Percentiles rank a stretch among this genome's conserved stretches.
phyloP scores from a whole-genome alignment of 2,888 invertebrate species.

The Leptothorax acervorum region DNA sequence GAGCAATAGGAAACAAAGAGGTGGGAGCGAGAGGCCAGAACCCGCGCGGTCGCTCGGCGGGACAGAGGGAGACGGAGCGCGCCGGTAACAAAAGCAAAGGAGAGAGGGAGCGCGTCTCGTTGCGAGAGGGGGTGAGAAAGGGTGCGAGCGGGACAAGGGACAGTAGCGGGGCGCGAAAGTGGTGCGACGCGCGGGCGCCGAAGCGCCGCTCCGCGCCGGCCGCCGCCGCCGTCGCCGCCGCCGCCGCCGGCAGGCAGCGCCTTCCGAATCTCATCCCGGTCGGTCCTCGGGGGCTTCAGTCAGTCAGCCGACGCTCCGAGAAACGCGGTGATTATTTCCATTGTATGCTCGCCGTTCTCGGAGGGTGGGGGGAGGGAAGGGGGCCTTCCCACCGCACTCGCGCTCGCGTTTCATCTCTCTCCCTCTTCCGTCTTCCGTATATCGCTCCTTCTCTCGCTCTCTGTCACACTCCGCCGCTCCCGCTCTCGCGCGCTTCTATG shows the following conservation, averaged over 20 bases:
- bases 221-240: constrained; percentile 58
- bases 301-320: constrained; percentile 83
- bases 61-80: constrained; percentile 44
- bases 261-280: constrained; percentile 81
- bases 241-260: constrained; percentile 75
- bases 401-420: constrained; percentile 47
- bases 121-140: constrained; percentile 56
- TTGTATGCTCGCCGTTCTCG: constrained; percentile 77
- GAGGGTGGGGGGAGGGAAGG: constrained; percentile 51
- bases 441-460: constrained; percentile 43
- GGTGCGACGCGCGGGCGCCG: constrained; percentile 66
- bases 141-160: constrained; percentile 57
- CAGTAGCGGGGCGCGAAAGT: constrained; percentile 68
- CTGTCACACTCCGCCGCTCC: constrained; percentile 1
- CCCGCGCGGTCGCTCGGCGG: constrained; percentile 51
- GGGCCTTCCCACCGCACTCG: constrained; percentile 67
- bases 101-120: constrained; percentile 44
- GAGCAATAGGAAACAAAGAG: constrained; percentile 71
- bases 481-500: constrained; percentile 29
- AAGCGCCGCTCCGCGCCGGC: constrained; percentile 60
- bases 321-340: constrained; percentile 83
- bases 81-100: constrained; percentile 49
- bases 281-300: constrained; percentile 81
- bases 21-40: constrained; percentile 77
- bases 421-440: constrained; percentile 33